Base-by-base conservation (phyloP, 2,797 vertebrate species). In the Anisognathus igniventris region DNA sequence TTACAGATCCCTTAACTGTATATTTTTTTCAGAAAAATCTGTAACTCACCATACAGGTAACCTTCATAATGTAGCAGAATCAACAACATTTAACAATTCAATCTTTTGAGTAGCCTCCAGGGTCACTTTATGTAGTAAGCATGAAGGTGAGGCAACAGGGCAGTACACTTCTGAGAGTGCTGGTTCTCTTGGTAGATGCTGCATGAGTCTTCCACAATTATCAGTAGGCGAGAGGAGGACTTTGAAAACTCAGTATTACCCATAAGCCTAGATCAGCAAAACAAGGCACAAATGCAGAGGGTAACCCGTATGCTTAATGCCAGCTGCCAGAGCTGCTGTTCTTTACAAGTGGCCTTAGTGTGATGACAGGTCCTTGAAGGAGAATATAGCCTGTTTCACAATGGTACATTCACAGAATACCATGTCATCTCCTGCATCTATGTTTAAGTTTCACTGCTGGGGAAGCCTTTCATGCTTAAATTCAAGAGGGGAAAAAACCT, bases 351-450 rank as follows among this genome's bases (percentile, higher is more conserved):
- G 19, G 64, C n/a, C 25, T 61, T 70, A 82, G 51, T 47, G 64
- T 79, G 67, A 87, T 76, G 90, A 94, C 77, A 90, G 48, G 42
- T 91, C 48, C 64, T 92, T 93, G 86, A 88, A 84, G 67, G 60
- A 72, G 23, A 89, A 71, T 66, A 51, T 12, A 82, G 20, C 25
- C 77, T 28, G 21, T 81, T 87, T 87, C 71, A 84, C 76, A 79
- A 44, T 42, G 64, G 89, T 25, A 48, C 10, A 51, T 95, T 94
- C 66, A 62, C 21, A 88, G 51, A 33, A 73, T 40, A 62, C 22
- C 65, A 78, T 83, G 66, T 88, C 90, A 89, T 95, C 86, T 50
- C 88, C 80, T 60, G 17, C n/a, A 13, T 86, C 27, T 73, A 42
- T 84, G 42, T 86, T 88, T 85, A 64, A 87, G 64, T 88, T 95